Conservation (phyloP, 1,140 invertebrate genomes). For the Cotesia typhae region DNA sequence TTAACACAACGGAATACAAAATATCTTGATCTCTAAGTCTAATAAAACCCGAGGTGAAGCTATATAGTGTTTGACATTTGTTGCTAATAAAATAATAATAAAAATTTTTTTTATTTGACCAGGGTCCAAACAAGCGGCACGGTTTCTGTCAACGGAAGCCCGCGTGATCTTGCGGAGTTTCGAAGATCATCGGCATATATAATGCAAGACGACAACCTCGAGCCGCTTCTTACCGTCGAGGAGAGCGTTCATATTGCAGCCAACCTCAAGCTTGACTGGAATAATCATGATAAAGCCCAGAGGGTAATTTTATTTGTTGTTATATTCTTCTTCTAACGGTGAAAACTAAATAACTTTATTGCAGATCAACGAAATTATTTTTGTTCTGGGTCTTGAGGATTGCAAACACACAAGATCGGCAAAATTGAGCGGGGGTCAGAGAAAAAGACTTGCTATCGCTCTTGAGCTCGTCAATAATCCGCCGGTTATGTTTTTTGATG, state of each 20-base stretch:
- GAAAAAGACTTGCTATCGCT: constrained; percentile 88
- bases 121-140: constrained; percentile 67
- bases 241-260: constrained; percentile 89
- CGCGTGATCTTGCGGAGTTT: constrained; percentile 79
- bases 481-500: constrained; percentile 91
- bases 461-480: constrained; percentile 87
- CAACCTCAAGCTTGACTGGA: constrained; percentile 83
- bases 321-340: background rate
- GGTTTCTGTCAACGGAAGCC: constrained; percentile 74
- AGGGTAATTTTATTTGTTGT: constrained; percentile 68
- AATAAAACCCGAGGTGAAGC: too few relatives aligned
- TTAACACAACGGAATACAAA: background rate
- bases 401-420: constrained; percentile 73
- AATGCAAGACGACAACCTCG: constrained; percentile 87
- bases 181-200: constrained; percentile 89
- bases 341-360: constrained; percentile 38
- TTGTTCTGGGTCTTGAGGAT: constrained; percentile 74
- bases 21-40: too few relatives aligned
- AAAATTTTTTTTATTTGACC: constrained; percentile 33
- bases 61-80: too few relatives aligned
- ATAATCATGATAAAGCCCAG: constrained; percentile 70
- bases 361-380: constrained; percentile 76
- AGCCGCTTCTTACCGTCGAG: constrained; percentile 82
- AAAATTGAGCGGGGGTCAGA: constrained; percentile 86
- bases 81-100: background rate